Percentiles rank a stretch among this genome's conserved stretches.
These are phyloP conservation scores for Gambusia affinis DNA, from an alignment of 2,113 vertebrate genomes.

Conservation along the genomic window DNA sequence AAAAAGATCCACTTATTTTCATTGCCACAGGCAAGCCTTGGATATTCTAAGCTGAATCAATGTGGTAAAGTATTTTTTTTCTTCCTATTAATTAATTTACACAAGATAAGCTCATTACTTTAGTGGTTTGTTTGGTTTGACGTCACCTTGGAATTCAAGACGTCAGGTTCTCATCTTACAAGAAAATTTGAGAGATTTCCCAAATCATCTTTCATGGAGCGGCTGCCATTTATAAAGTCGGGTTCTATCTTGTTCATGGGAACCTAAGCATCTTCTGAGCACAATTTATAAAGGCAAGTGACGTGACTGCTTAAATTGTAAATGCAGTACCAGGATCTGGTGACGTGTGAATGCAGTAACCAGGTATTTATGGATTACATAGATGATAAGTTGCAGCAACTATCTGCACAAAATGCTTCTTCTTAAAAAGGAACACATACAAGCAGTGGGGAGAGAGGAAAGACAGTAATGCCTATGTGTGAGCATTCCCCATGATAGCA, in stretches of 20 bases:
- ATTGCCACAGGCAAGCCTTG: not conserved
- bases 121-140: not conserved
- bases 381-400: not conserved
- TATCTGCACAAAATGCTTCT: not conserved
- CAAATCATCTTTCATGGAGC: not conserved
- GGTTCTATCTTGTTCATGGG: not conserved
- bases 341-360: not conserved
- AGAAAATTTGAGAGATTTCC: not conserved
- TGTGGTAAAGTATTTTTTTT: not conserved
- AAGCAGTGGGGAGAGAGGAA: not conserved
- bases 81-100: not conserved
- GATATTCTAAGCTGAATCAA: not conserved
- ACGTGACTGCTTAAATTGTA: not conserved
- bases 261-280: not conserved
- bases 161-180: not conserved
- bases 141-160: too few relatives aligned
- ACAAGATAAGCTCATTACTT: not conserved
- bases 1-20: not conserved
- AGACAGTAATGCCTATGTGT: not conserved
- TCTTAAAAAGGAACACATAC: not conserved
- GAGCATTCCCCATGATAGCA: not conserved
- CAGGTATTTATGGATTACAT: not conserved
- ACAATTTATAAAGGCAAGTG: not conserved
- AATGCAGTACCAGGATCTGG: not conserved
- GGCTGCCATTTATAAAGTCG: not conserved